Evolutionary conservation across 2,797 vertebrate species (phyloP), one percentile per base, ranked within the genome.

Genomic region (Pipistrellus pygmaeus): DNA sequence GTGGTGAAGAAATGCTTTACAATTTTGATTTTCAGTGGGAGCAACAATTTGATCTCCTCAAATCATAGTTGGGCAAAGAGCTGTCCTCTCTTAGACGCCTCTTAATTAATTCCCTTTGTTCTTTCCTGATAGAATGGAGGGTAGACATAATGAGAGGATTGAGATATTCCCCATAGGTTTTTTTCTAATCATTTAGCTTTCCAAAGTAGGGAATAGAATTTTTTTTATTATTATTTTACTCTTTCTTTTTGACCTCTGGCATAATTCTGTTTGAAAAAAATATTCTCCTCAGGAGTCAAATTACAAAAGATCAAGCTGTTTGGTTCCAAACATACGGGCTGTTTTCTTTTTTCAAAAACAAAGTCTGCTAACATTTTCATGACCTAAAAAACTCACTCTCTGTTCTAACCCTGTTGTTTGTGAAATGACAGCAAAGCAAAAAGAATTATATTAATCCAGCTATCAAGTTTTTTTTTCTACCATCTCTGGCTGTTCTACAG

Each of bases 121-220:
- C 92, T 68, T 0, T 75, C 57, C 53, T 85, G 72, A 73, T 44
- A 32, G 27, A 57, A 87, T 51, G 21, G 3, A 85, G 9, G 3
- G 35, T 77, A 87, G 38, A 57, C 32, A 48, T 72, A 73, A 87
- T 32, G 23, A 92, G 53, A 91, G 27, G n/a, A 91, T 62, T 38
- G 20, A 81, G 25, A 64, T 80, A 64, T 27, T 82, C 55, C 85
- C 27, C 12, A 9, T 0, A 3, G 69, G 46, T 55, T 75, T 41
- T 75, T 44, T 68, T 88, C 46, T 93, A 81, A 78, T 87, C 60
- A 35, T 62, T 91, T 64, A 85, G 77, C 72, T 94, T 95, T 93
- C 73, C 51, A 81, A 96, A 83, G 35, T 18, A 80, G 3, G 21
- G 35, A 88, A 53, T 0, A 5, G 3, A 9, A 57, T 84, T 90